Base-by-base conservation (phyloP, 2,113 vertebrate species). In the Mormyrus iriodes region DNA sequence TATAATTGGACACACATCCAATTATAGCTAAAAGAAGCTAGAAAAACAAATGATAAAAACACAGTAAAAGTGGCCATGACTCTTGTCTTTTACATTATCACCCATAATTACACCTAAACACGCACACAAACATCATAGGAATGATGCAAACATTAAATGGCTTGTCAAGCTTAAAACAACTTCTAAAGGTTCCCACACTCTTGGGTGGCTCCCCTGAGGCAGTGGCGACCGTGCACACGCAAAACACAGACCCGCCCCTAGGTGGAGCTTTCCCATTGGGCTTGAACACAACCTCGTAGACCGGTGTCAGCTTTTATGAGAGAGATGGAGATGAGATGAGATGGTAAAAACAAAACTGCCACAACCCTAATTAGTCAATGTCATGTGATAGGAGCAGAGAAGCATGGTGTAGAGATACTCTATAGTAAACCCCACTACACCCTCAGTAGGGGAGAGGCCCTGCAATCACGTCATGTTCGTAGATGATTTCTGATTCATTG, bases 401-500 rank as follows among this genome's bases (percentile, higher is more conserved):
- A 85, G 61, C 27, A 19, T 42, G 44, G 4, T 15, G n/a, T 27
- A n/a, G 46, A 89, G n/a, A 86, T 73, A 21, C n/a, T 31, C n/a
- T 31, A 10, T 13, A 69, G 61, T 27, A 65, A 65, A 27, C 61
- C n/a, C n/a, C n/a, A 31, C 53, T 31, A 55, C 58, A 19, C 27
- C 48, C 35, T 84, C 46, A 52, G 61, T 48, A 89, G 48, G 44
- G 61, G 39, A 21, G 46, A 42, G 15, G 44, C 19, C 0, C 48
- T 24, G 49, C 58, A 73, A 76, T 61, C 86, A 49, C 51, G 42
- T 53, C 42, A 39, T 27, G 46, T 85, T 53, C 21, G 58, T 85
- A 53, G 58, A 42, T 88, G 58, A 27, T 86, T 44, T 85, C 82
- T 90, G 82, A 10, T 49, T 69, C 55, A 55, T 8, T 86, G 48